Percentiles rank a stretch among this genome's conserved stretches.
phyloP scores from a whole-genome alignment of 2,113 vertebrate genomes.

The Corapipo altera region DNA sequence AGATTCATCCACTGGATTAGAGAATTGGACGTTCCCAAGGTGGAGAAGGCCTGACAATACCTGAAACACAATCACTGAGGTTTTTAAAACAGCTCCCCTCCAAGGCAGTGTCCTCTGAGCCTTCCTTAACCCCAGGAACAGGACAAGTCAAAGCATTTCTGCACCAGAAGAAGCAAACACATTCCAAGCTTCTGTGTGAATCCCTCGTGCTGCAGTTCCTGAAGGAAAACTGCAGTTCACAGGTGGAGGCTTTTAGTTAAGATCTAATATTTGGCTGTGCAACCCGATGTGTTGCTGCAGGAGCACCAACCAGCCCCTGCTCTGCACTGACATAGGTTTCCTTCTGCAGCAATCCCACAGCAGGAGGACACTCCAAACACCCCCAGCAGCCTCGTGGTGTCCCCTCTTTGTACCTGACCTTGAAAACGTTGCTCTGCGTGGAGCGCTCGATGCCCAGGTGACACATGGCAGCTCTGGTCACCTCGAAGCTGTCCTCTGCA shows the following conservation, averaged over 20 bases:
- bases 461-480: constrained; percentile 89
- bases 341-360: background rate
- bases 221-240: background rate
- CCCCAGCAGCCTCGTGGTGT: background rate
- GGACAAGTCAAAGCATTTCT: background rate
- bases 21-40: constrained; percentile 86
- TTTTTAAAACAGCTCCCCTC: background rate
- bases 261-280: background rate
- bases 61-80: constrained; percentile 51
- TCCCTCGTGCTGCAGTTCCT: background rate
- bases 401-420: constrained; percentile 73
- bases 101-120: background rate
- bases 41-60: constrained; percentile 89
- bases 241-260: background rate
- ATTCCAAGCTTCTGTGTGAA: background rate
- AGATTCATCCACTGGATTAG: constrained; percentile 77
- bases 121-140: background rate
- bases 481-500: constrained; percentile 88
- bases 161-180: background rate
- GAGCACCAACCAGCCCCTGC: background rate
- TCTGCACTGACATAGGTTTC: background rate
- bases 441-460: constrained; percentile 84
- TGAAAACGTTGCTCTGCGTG: constrained; percentile 86
- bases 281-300: background rate
- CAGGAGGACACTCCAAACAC: background rate